Evolutionary conservation across 30 jellyfish, hydroid and myxozoan species (phyloP).

Genomic region (Pelagia noctiluca): DNA sequence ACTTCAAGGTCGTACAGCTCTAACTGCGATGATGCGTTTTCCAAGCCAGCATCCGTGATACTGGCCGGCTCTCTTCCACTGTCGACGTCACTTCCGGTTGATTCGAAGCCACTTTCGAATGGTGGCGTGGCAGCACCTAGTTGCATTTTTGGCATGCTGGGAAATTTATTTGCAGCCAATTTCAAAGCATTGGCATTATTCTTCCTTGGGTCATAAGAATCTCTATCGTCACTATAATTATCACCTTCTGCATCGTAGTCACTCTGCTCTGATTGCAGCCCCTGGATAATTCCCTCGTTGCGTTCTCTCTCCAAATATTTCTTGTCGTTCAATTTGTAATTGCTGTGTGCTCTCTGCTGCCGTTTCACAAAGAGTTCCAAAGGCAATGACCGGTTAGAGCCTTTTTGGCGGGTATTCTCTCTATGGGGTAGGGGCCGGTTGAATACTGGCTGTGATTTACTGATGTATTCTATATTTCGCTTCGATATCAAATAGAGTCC

Average conservation of each 20-base stretch:
- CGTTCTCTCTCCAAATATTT: constrained; percentile 46
- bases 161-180: neutral
- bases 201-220: neutral
- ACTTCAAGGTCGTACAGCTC: constrained; percentile 86
- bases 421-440: constrained; percentile 59
- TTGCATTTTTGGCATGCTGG: constrained; percentile 18
- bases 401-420: neutral
- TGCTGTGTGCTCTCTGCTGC: neutral
- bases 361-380: neutral
- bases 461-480: constrained; percentile 21
- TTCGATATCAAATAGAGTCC: constrained; percentile 29
- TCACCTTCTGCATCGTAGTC: neutral
- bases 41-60: constrained; percentile 37
- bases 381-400: constrained; percentile 60
- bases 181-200: neutral
- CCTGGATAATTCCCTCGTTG: constrained; percentile 67
- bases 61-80: constrained; percentile 57
- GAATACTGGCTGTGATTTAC: constrained; percentile 61
- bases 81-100: constrained; percentile 84
- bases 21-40: constrained; percentile 68
- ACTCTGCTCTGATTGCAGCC: constrained; percentile 19
- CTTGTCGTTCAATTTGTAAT: constrained; percentile 7
- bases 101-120: constrained; percentile 85
- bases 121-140: constrained; percentile 76
- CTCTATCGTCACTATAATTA: constrained; percentile 17